phyloP scores from a whole-genome alignment of 2,888 invertebrate genomes.

The Cephus sareptanus region DNA sequence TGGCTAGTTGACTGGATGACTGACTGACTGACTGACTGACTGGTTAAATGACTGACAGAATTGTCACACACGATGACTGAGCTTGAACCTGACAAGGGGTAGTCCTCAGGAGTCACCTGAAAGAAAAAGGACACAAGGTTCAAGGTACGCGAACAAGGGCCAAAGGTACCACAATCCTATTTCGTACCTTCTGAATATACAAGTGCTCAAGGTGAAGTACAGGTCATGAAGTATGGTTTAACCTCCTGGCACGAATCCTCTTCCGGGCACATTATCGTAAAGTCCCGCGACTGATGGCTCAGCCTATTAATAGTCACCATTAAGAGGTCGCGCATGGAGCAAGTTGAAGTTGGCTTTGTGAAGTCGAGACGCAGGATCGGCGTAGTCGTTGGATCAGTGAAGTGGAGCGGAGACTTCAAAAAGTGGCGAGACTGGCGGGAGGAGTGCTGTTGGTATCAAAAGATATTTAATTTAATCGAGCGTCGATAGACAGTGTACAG shows the following conservation, averaged over 20 bases:
- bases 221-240: not conserved
- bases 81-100: not conserved
- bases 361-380: conserved; percentile 24
- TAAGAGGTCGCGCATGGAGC: not conserved
- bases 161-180: not conserved
- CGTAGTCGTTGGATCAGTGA: conserved; percentile 42
- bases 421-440: conserved; percentile 44
- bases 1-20: not conserved
- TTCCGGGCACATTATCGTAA: not conserved
- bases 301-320: conserved; percentile 2
- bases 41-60: not conserved
- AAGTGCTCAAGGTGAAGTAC: not conserved
- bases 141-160: too few relatives aligned
- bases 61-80: not conserved
- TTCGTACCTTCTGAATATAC: not conserved
- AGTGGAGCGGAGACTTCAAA: conserved; percentile 49
- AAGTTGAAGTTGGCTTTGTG: not conserved
- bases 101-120: not conserved
- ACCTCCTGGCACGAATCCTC: not conserved
- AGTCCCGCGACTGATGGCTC: conserved; percentile 1
- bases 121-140: not conserved
- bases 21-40: not conserved
- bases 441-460: not conserved
- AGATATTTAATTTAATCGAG: not conserved
- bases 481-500: not conserved